Evolutionary conservation across 2,888 invertebrate species (phyloP).

Genomic region (Sinelater perroti): DNA sequence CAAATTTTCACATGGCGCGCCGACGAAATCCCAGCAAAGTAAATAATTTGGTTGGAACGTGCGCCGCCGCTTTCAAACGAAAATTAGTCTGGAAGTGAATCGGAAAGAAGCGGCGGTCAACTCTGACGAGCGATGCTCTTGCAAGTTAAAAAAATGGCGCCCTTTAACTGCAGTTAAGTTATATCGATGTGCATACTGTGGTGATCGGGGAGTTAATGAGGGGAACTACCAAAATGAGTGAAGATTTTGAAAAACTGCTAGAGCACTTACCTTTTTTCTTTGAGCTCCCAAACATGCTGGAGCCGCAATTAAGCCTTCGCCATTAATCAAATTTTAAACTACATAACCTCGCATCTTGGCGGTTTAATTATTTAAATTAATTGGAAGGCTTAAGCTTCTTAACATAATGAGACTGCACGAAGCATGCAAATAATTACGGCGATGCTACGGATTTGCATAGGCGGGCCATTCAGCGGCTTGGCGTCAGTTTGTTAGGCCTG

Average conservation of each 20-base stretch:
- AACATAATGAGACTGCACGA: too few relatives aligned
- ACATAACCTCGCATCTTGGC: constrained; percentile 7
- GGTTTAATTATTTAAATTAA: constrained; percentile 12
- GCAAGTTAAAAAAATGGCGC: too few relatives aligned
- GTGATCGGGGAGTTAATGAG: too few relatives aligned
- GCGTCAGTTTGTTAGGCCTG: constrained; percentile 4
- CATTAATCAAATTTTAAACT: constrained; percentile 10
- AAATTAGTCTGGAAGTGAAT: background rate
- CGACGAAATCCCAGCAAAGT: constrained; percentile 1
- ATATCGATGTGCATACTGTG: too few relatives aligned
- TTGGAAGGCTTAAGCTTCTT: too few relatives aligned
- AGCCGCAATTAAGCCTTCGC: constrained; percentile 16
- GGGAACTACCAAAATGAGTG: too few relatives aligned
- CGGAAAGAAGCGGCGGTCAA: background rate
- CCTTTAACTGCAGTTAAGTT: too few relatives aligned
- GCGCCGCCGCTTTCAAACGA: too few relatives aligned
- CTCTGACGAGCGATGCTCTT: background rate
- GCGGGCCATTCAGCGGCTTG: too few relatives aligned
- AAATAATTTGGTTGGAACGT: constrained; percentile 1
- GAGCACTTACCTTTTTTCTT: constrained; percentile 23
- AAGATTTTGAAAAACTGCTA: too few relatives aligned
- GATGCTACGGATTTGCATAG: too few relatives aligned
- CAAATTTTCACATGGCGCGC: constrained; percentile 1
- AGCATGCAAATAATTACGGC: too few relatives aligned
- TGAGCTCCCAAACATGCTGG: constrained; percentile 30